Evolutionary conservation across 1,140 invertebrate genomes (phyloP).

Genomic region (Drosophila repletoides): DNA sequence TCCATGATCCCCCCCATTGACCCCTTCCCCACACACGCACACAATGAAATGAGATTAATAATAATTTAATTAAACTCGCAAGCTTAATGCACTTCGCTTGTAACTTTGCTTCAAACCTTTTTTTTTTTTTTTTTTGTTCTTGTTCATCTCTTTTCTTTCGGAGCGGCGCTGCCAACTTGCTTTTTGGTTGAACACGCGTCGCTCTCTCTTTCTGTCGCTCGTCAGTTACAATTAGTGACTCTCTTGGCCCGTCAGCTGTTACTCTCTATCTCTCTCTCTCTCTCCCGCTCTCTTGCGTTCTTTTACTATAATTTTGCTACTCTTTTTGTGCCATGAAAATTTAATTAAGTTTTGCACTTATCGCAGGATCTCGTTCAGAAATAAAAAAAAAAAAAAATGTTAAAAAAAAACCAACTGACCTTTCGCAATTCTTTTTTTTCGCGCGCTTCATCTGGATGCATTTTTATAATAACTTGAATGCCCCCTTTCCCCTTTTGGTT

Average conservation of each 20-base stretch:
- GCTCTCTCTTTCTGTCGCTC: background rate
- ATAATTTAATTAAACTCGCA: slow-evolving; percentile 74
- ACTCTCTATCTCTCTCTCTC: background rate
- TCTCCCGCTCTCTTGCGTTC: background rate
- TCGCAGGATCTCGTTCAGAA: slow-evolving; percentile 28
- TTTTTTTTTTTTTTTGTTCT: background rate
- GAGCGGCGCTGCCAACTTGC: slow-evolving; percentile 22
- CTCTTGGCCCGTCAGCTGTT: background rate
- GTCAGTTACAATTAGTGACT: background rate
- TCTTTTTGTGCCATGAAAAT: slow-evolving; percentile 47
- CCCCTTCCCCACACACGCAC: background rate
- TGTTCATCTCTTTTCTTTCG: slow-evolving; percentile 15
- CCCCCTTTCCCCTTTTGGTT: background rate
- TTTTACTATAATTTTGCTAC: background rate
- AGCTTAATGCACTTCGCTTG: slow-evolving; percentile 73
- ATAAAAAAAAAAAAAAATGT: no score
- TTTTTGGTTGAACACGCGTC: slow-evolving; percentile 10
- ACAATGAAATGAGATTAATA: slow-evolving; percentile 71
- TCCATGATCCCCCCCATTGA: background rate
- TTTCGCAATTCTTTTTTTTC: background rate
- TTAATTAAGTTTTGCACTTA: slow-evolving; percentile 76
- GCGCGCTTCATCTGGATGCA: slow-evolving; percentile 8
- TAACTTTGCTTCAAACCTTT: slow-evolving; percentile 31
- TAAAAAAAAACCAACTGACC: no score
- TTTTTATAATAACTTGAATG: slow-evolving; percentile 19